These are phyloP conservation scores for Typhlichthys eigenmanni DNA, from an alignment of 2,797 vertebrate genomes.

Conservation along the genomic window DNA sequence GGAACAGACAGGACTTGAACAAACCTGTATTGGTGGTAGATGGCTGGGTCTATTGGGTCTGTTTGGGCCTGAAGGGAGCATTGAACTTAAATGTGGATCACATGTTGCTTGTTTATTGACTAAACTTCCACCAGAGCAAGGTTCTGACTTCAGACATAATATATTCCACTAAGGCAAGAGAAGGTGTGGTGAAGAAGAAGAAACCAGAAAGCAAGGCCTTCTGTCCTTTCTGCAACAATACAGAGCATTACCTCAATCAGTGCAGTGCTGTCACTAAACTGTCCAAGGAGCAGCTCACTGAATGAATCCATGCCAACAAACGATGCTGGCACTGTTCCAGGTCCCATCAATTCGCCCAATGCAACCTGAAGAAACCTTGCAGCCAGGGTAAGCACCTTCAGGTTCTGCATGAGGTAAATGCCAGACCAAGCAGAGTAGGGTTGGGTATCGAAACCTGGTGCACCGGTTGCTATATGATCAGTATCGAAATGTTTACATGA, in stretches of 20 bases:
- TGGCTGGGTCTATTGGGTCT: no score
- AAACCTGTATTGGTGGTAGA: no score
- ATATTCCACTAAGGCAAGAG: neutral
- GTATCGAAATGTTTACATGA: no score
- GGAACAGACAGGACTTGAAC: no score
- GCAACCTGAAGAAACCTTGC: conserved; percentile 20
- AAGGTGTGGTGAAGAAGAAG: no score
- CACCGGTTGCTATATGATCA: no score
- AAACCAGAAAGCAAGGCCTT: neutral
- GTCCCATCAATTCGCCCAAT: conserved; percentile 16
- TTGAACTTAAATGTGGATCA: no score
- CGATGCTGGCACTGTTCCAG: conserved; percentile 12
- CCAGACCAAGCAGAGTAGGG: neutral
- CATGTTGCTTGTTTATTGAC: no score
- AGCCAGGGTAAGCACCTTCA: conserved; percentile 6
- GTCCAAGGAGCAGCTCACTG: conserved; percentile 11
- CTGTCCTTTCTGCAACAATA: conserved; percentile 18
- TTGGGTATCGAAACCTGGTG: no score
- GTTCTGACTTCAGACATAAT: no score
- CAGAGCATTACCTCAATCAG: conserved; percentile 20
- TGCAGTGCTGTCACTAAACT: neutral
- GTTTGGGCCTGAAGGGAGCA: no score
- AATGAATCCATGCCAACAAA: conserved; percentile 24
- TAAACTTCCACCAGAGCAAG: no score
- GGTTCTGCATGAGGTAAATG: conserved; percentile 14